Evolutionary conservation across 2,113 vertebrate genomes (phyloP).

Genomic region (Benitochromis conjunctus): DNA sequence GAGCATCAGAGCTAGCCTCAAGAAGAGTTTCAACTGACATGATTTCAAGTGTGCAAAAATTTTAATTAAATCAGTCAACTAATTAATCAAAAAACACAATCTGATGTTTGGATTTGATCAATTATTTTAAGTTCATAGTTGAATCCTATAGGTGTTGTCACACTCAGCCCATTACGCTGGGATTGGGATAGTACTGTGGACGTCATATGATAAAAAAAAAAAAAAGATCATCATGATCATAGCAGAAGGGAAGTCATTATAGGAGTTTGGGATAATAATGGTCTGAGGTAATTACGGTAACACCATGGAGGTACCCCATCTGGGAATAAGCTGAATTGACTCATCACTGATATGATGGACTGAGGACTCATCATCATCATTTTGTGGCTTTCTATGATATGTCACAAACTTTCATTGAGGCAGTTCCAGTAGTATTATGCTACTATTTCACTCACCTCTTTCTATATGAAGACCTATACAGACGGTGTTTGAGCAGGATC

Average conservation of each 20-base stretch:
- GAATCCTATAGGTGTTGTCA: not conserved
- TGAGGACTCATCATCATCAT: not conserved
- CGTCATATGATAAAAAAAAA: not conserved
- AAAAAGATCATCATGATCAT: not conserved
- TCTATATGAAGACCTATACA: not conserved
- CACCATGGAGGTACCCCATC: not conserved
- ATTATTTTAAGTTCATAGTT: not conserved
- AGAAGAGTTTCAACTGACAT: not conserved
- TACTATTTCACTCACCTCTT: not conserved
- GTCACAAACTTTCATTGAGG: not conserved
- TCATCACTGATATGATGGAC: not conserved
- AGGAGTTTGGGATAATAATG: not conserved
- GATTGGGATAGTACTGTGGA: not conserved
- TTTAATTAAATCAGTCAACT: not conserved
- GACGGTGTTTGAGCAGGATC: not conserved
- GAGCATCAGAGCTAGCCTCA: not conserved
- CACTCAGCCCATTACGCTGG: not conserved
- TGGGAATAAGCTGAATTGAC: not conserved
- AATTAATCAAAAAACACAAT: not conserved
- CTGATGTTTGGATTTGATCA: not conserved
- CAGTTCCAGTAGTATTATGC: not conserved
- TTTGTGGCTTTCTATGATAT: not conserved
- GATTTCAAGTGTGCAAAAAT: not conserved
- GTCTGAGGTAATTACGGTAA: not conserved
- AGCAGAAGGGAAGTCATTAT: not conserved